Evolutionary conservation across 2,888 invertebrate genomes (phyloP).

Genomic region (Leucophenga montana): DNA sequence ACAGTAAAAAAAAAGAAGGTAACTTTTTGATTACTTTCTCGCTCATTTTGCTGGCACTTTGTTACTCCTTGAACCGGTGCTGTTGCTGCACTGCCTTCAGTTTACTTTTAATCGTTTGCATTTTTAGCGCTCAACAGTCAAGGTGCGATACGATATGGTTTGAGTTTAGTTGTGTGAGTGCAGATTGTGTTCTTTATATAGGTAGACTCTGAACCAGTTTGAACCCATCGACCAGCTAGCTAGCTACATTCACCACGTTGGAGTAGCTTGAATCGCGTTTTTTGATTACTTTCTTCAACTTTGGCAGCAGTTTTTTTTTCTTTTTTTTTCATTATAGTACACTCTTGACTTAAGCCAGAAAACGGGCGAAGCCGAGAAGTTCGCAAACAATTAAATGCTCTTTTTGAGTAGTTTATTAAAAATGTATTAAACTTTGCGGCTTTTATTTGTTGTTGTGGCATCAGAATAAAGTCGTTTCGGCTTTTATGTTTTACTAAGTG

Average conservation of each 20-base stretch:
- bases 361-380: neutral
- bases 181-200: too few relatives aligned
- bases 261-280: neutral
- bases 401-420: constrained; percentile 17
- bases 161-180: too few relatives aligned
- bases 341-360: too few relatives aligned
- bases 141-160: neutral
- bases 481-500: neutral
- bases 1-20: constrained; percentile 3
- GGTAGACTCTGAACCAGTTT: neutral
- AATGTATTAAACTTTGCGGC: constrained; percentile 13
- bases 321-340: too few relatives aligned
- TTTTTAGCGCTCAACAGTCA: neutral
- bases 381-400: constrained; percentile 12
- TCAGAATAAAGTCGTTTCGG: too few relatives aligned
- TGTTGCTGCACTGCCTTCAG: constrained; percentile 10
- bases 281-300: constrained; percentile 22
- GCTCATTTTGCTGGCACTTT: constrained; percentile 12
- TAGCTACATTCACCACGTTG: too few relatives aligned
- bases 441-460: neutral
- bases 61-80: neutral
- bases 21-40: constrained; percentile 56
- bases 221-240: neutral
- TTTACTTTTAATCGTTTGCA: constrained; percentile 26
- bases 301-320: neutral